A percentile compares a stretch with the other conserved stretches of the same genome.
Evolutionary conservation across 2,113 vertebrate species (phyloP).

Genomic region (Thunnus maccoyii): DNA sequence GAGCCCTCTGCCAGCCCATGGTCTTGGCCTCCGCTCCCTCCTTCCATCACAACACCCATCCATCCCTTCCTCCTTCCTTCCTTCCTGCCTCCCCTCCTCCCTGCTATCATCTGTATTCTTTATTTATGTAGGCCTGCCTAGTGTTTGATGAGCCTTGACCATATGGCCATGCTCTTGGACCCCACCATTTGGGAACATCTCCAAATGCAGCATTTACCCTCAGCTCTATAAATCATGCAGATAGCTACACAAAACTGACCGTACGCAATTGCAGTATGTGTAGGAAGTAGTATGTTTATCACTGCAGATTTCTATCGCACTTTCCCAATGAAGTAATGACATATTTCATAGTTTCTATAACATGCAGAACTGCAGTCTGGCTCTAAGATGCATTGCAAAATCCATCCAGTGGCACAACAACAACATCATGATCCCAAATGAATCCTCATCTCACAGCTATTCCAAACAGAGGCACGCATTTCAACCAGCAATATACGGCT

Average conservation of each 20-base stretch:
- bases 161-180: conserved; percentile 79
- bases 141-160: conserved; percentile 81
- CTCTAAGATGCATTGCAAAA: not conserved
- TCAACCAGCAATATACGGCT: not conserved
- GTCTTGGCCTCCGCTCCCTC: conserved; percentile 57
- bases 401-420: not conserved
- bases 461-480: conserved; percentile 28
- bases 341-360: not conserved
- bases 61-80: conserved; percentile 33
- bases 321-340: not conserved
- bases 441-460: conserved; percentile 26
- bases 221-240: conserved; percentile 58
- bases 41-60: conserved; percentile 59
- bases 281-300: not conserved
- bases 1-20: conserved; percentile 45
- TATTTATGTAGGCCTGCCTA: conserved; percentile 72
- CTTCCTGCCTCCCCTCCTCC: conserved; percentile 45
- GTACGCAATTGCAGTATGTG: conserved; percentile 8
- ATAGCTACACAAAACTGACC: conserved; percentile 48
- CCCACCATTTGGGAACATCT: conserved; percentile 70
- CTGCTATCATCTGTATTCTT: conserved; percentile 75
- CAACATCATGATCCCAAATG: conserved; percentile 1
- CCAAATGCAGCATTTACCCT: conserved; percentile 72
- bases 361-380: no score
- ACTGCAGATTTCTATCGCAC: not conserved